Base-by-base conservation (phyloP, 2,797 vertebrate genomes). In the Rhadinocentrus ornatus region DNA sequence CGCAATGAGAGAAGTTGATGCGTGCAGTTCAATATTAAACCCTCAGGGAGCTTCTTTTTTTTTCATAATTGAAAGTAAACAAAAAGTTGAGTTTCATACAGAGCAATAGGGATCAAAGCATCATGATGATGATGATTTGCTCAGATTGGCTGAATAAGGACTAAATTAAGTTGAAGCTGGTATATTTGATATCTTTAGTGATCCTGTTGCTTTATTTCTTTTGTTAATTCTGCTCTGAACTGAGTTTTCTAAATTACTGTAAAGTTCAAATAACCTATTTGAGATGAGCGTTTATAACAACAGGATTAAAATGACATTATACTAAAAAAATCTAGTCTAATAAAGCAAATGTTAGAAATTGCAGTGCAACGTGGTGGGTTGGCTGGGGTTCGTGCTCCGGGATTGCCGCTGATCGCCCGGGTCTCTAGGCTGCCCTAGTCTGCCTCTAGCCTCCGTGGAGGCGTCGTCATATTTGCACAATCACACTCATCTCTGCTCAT, bases 1-100 rank as follows among this genome's bases (percentile, higher is more conserved):
- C 24, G 73, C 58, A 75, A 50, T 22, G 68, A 59, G 13, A 73
- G 64, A 71, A 84, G 75, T 24, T 85, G 86, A 87, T 83, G 85
- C 80, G 6, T 78, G 85, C 83, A 76, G 83, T 83, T 84, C 73
- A 76, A 82, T 86, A 87, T 84, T 61, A 72, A 78, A 82, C 72
- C 80, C 73, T 83, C 66, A 32, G 76, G 74, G 73, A 68, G 59
- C 65, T 16, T 22, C 58, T 58, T 75, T 79, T 61, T 78, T 77
- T 44, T 73, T 78, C 77, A 79, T 70, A 66, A 62, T 71, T 1
- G 1, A 66, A 67, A 61, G n/a, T 26, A 71, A 52, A 32, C 48
- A 2, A 68, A 46, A 10, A 22, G 32, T 18, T 39, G 46, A 71
- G 63, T 53, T 72, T 35, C 53, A n/a, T 64, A 8, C 39, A 59